Evolutionary conservation across 30 jellyfish, hydroid and myxozoan genomes (phyloP).

Genomic region (Chrysaora quinquecirrha): DNA sequence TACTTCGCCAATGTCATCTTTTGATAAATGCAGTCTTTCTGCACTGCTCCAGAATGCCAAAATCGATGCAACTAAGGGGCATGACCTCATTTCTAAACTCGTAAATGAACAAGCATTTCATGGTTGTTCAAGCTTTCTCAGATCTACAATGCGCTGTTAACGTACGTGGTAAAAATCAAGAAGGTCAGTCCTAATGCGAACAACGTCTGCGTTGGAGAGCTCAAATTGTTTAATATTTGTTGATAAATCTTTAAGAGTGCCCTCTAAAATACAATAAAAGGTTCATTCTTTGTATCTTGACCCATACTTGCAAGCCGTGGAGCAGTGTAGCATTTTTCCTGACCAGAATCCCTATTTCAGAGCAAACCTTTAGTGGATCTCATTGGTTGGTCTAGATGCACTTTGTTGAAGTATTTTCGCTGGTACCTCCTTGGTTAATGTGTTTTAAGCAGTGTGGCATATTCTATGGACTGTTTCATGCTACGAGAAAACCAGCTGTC

Average conservation of each 20-base stretch:
- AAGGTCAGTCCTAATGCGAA: neutral
- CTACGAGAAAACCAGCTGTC: slow-evolving; percentile 29
- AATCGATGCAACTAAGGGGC: slow-evolving; percentile 44
- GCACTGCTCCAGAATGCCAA: slow-evolving; percentile 53
- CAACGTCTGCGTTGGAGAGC: neutral
- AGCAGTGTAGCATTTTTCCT: neutral
- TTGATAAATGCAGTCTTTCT: slow-evolving; percentile 25
- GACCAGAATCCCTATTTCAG: neutral
- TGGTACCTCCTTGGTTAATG: slow-evolving; percentile 1
- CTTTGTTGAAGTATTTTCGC: neutral
- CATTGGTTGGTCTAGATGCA: slow-evolving; percentile 10
- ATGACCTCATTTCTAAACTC: slow-evolving; percentile 30
- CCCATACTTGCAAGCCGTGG: neutral
- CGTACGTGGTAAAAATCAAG: neutral
- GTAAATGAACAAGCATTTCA: slow-evolving; percentile 34
- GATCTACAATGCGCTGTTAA: neutral
- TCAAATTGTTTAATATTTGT: neutral
- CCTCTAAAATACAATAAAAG: neutral
- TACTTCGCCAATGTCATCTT: slow-evolving; percentile 10
- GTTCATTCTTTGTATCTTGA: neutral
- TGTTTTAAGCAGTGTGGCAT: neutral
- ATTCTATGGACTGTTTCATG: slow-evolving; percentile 5
- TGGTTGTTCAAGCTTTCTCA: neutral
- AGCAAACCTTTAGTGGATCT: neutral
- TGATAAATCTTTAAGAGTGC: neutral